Evolutionary conservation across 2,888 invertebrate genomes (phyloP).

Genomic region (Clitarchus hookeri): DNA sequence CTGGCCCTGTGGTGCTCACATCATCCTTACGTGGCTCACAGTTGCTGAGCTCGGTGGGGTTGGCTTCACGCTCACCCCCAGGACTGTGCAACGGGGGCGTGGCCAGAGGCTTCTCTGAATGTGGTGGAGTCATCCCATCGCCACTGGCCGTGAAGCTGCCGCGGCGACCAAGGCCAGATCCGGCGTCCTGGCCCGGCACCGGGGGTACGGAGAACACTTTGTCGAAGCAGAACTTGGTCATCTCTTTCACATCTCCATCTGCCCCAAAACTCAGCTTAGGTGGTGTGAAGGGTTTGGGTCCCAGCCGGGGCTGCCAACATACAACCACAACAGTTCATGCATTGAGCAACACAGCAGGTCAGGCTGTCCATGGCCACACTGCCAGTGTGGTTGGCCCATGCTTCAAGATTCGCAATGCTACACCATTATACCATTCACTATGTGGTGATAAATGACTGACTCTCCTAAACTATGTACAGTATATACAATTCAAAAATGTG

Average conservation of each 20-base stretch:
- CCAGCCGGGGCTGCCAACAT: slow-evolving; percentile 73
- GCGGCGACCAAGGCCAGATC: not conserved
- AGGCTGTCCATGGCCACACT: no score
- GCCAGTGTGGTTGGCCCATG: no score
- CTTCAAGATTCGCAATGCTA: no score
- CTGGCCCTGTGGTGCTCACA: not conserved
- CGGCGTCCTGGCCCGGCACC: slow-evolving; percentile 61
- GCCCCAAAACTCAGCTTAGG: slow-evolving; percentile 53
- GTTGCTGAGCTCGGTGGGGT: not conserved
- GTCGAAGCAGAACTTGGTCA: slow-evolving; percentile 68
- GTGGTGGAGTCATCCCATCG: not conserved
- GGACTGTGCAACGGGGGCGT: no score
- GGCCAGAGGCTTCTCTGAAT: no score
- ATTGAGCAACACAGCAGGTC: no score
- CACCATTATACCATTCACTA: no score
- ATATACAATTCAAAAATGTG: no score
- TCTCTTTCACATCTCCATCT: slow-evolving; percentile 37
- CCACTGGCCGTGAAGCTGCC: not conserved
- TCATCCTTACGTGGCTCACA: not conserved
- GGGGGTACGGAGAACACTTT: slow-evolving; percentile 81
- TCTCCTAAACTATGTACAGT: no score
- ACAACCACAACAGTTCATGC: not conserved
- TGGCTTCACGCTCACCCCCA: not conserved
- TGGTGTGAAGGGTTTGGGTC: slow-evolving; percentile 84
- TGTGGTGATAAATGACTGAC: no score